phyloP scores from a whole-genome alignment of 1,140 invertebrate genomes.

The Episyrphus balteatus region DNA sequence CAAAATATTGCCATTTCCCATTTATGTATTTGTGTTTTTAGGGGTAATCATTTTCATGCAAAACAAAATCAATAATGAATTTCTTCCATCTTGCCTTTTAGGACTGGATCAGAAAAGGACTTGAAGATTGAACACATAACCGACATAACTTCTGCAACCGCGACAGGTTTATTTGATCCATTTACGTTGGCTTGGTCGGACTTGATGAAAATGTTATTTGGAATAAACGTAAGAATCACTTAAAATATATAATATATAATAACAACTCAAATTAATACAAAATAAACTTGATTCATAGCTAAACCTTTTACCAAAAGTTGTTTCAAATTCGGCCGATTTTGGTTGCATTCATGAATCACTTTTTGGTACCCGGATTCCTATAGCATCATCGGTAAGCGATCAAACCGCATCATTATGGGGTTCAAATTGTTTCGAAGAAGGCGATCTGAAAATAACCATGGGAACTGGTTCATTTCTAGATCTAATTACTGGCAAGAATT shows the following conservation, averaged over 20 bases:
- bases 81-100: not conserved
- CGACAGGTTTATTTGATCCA: conserved; percentile 88
- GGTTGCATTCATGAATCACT: conserved; percentile 50
- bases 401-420: conserved; percentile 87
- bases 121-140: conserved; percentile 51
- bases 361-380: conserved; percentile 71
- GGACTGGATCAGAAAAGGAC: conserved; percentile 14
- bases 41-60: too few species aligned
- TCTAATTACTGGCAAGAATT: conserved; percentile 66
- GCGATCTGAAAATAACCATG: conserved; percentile 84
- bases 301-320: conserved; percentile 67
- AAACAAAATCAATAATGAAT: not conserved
- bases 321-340: conserved; percentile 67
- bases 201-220: conserved; percentile 36
- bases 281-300: conserved; percentile 36
- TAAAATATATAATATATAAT: not conserved
- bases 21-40: too few species aligned
- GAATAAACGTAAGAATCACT: conserved; percentile 50
- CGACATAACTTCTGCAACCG: conserved; percentile 79
- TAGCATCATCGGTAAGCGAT: conserved; percentile 50
- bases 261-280: not conserved
- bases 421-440: conserved; percentile 68
- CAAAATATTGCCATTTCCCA: too few species aligned
- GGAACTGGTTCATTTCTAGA: conserved; percentile 92
- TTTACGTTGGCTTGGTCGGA: conserved; percentile 72